Evolutionary conservation across 2,113 vertebrate genomes (phyloP).

Genomic region (Sapayoa aenigma): DNA sequence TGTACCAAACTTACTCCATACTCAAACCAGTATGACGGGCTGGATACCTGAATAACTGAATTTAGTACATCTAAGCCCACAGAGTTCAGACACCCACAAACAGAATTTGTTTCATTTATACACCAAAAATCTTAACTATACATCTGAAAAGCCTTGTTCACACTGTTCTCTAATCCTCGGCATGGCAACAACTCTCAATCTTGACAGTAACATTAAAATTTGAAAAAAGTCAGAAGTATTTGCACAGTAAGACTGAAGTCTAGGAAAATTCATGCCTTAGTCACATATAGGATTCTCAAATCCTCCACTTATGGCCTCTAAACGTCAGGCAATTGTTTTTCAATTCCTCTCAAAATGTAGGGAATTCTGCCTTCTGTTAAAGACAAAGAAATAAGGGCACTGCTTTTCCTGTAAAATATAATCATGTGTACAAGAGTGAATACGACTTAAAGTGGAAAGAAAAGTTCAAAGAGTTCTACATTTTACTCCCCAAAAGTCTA

Average conservation of each 20-base stretch:
- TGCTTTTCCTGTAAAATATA: not conserved
- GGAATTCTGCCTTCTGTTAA: not conserved
- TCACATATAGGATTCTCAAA: not conserved
- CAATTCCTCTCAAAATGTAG: not conserved
- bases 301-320: not conserved
- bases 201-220: not conserved
- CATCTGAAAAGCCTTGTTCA: not conserved
- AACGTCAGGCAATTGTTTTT: not conserved
- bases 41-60: not conserved
- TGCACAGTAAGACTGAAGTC: not conserved
- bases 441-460: not conserved
- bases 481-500: not conserved
- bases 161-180: not conserved
- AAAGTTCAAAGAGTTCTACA: not conserved
- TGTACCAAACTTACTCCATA: not conserved
- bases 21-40: not conserved
- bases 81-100: not conserved
- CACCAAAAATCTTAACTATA: not conserved
- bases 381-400: not conserved
- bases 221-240: not conserved
- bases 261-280: not conserved
- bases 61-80: not conserved
- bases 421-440: not conserved
- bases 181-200: not conserved
- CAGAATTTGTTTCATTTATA: not conserved